Percentiles rank a stretch among this genome's conserved stretches.
Conservation (phyloP, 2,113 vertebrate genomes). For the Pardalotus punctatus region DNA sequence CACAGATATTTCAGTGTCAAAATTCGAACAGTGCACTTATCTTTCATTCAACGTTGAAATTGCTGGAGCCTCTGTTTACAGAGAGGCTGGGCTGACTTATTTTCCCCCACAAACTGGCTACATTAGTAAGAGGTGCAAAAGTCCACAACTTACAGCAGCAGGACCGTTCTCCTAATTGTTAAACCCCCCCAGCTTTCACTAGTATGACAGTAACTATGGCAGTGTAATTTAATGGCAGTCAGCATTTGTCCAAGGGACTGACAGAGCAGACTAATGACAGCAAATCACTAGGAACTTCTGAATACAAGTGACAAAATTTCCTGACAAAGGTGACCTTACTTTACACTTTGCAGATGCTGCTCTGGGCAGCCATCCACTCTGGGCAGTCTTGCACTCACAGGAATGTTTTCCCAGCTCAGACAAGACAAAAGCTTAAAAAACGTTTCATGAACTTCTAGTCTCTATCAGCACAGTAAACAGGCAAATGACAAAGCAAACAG, state of each 20-base stretch:
- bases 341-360: background rate
- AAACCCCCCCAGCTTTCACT: background rate
- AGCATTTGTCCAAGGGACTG: background rate
- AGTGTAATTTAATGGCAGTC: background rate
- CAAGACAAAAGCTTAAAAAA: background rate
- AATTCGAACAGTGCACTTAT: background rate
- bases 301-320: background rate
- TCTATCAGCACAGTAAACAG: background rate
- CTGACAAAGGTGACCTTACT: background rate
- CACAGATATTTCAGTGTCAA: background rate
- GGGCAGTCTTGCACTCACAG: background rate
- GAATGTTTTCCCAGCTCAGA: background rate
- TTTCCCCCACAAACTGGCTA: background rate
- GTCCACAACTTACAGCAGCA: background rate
- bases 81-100: background rate
- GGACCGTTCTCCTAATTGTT: accelerated
- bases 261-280: background rate
- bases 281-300: background rate
- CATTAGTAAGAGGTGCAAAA: background rate
- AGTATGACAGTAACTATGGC: background rate
- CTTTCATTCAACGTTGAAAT: background rate
- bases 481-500: background rate
- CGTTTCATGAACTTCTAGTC: background rate
- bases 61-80: background rate
- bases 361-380: background rate